These are phyloP conservation scores for Schizotus pectinicornis DNA, from an alignment of 2,888 invertebrate species.

Conservation along the genomic window DNA sequence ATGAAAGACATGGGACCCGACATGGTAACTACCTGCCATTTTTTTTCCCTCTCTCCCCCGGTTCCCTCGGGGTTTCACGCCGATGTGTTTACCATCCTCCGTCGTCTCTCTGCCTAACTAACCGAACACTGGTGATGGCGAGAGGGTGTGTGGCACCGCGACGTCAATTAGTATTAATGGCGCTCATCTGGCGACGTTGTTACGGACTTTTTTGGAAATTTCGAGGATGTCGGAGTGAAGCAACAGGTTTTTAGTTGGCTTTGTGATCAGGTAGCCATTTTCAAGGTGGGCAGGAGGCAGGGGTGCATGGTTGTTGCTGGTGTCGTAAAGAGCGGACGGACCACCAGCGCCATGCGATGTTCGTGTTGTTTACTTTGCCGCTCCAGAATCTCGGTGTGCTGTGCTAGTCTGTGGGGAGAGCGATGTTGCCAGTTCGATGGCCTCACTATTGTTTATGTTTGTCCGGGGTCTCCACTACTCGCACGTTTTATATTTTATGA, in stretches of 20 bases:
- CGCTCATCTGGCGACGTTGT: neutral
- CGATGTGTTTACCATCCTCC: neutral
- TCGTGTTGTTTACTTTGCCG: constrained; percentile 37
- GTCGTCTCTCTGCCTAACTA: neutral
- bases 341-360: no score
- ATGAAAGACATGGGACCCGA: constrained; percentile 84
- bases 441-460: constrained; percentile 39
- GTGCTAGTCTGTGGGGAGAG: constrained; percentile 30
- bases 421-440: constrained; percentile 37
- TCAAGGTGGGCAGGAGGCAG: constrained; percentile 50
- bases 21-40: constrained; percentile 66
- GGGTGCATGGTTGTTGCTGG: constrained; percentile 30
- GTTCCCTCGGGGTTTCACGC: neutral
- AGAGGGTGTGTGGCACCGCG: constrained; percentile 3
- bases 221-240: constrained; percentile 42
- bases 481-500: constrained; percentile 17
- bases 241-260: constrained; percentile 64
- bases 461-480: constrained; percentile 15
- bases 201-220: neutral
- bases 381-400: constrained; percentile 18
- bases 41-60: constrained; percentile 3
- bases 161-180: neutral
- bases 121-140: neutral
- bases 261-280: constrained; percentile 68
- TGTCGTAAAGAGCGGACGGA: constrained; percentile 27